These are phyloP conservation scores for Phrynocephalus vlangalii DNA, from an alignment of 2,797 vertebrate species.

Conservation along the genomic window DNA sequence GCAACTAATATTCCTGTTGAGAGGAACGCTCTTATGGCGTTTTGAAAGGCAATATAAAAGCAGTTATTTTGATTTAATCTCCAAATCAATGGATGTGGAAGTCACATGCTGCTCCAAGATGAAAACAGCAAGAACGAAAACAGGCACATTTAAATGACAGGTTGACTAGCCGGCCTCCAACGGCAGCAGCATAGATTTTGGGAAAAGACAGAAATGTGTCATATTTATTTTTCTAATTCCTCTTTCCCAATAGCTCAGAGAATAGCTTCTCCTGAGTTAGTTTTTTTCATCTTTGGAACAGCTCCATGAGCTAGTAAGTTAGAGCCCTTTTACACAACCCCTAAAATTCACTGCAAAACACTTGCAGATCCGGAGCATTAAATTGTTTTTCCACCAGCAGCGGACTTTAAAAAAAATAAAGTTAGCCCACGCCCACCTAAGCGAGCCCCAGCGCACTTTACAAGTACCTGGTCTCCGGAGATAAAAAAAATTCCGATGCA, in stretches of 20 bases:
- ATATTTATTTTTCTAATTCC: background rate
- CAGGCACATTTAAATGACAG: background rate
- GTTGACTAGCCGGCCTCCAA: background rate
- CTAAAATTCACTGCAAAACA: too few relatives aligned
- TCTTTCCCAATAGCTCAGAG: background rate
- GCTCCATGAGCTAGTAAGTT: background rate
- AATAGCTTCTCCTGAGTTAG: background rate
- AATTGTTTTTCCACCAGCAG: too few relatives aligned
- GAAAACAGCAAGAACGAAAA: background rate
- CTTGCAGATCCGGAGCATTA: too few relatives aligned
- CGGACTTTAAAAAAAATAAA: too few relatives aligned
- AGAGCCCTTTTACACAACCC: too few relatives aligned
- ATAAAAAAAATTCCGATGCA: too few relatives aligned
- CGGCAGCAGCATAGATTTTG: background rate
- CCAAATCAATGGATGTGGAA: background rate
- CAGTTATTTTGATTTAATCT: background rate
- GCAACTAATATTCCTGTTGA: background rate
- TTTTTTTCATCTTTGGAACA: background rate
- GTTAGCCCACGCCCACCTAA: too few relatives aligned
- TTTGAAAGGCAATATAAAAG: background rate
- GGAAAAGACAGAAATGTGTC: background rate
- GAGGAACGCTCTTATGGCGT: background rate
- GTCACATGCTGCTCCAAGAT: background rate
- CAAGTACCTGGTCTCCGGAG: too few relatives aligned
- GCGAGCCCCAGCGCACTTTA: too few relatives aligned